phyloP scores from a whole-genome alignment of 37 sponge, comb jelly and placozoan species.

The Diacarnus erythraeanus region DNA sequence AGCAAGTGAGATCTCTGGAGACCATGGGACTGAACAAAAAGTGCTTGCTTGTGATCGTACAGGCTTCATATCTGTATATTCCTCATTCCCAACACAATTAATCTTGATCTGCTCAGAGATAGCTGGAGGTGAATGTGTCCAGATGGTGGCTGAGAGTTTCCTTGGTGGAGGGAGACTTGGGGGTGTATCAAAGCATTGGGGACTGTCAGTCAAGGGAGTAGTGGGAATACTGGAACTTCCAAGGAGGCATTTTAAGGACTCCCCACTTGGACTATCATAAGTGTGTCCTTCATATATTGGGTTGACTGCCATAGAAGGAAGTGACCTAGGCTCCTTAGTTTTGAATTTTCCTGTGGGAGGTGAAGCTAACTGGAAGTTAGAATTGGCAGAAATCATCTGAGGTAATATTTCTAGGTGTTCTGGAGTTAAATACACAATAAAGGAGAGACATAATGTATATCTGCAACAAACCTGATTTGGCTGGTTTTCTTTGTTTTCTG shows the following conservation, averaged over 20 bases:
- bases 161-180: not conserved
- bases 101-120: not conserved
- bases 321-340: not conserved
- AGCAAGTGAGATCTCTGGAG: not conserved
- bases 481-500: not conserved
- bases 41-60: no score
- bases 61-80: not conserved
- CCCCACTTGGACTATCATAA: slow-evolving; percentile 21
- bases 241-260: not conserved
- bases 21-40: not conserved
- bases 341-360: not conserved
- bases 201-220: not conserved
- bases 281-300: slow-evolving; percentile 23
- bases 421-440: no score
- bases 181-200: not conserved
- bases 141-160: not conserved
- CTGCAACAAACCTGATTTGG: not conserved
- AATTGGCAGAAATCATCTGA: not conserved
- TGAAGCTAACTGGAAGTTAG: not conserved
- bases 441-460: not conserved
- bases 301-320: slow-evolving; percentile 1
- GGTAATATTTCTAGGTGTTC: not conserved
- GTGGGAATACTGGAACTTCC: not conserved
- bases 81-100: not conserved
- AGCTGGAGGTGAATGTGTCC: not conserved